Base-by-base conservation (phyloP, 2,888 invertebrate species). In the Conus canariensis region DNA sequence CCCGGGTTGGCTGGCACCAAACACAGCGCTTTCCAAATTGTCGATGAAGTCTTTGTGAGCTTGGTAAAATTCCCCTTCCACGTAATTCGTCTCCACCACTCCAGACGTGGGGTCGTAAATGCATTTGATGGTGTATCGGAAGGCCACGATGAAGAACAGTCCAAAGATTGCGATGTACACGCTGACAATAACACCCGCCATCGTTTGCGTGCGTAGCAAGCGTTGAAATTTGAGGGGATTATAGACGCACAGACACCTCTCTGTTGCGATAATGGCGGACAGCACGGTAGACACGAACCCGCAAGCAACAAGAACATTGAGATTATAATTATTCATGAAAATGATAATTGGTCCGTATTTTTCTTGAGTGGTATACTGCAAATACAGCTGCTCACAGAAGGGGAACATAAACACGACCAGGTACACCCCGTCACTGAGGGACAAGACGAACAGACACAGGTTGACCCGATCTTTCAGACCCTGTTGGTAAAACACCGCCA, bases 251-350 rank as follows among this genome's bases (percentile, higher is more conserved):
- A 85, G 85, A 25, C 85, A 85, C 14, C 85, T 45, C 60, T 85
- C 85, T 4, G 19, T 85, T n/a, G 85, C 85, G n/a, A 85, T 85
- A 16, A 85, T 85, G 60, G 85, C 85, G 4, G 85, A 85, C 85
- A 85, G 60, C 4, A 85, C 25, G 10, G 22, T 7, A 25, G 85
- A 85, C 4, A 85, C 60, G 25, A 14, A 85, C 7, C 12, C 4
- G n/a, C 25, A 58, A 7, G 45, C 83, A 0, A 58, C 59, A 7
- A 58, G 14, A 10, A 25, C 80, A 7, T 9, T 45, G 16, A 80
- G 30, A 14, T 80, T 80, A 14, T 45, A 45, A 45, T 30, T 80
- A 12, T 16, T 30, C 6, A 80, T 30, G 45, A 45, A 80, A 14
- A 2, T 45, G 12, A 25, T 7, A 5, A 80, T 45, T 14, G 80